phyloP scores from a whole-genome alignment of 2,797 vertebrate species.

The Scomberomorus guttatus region DNA sequence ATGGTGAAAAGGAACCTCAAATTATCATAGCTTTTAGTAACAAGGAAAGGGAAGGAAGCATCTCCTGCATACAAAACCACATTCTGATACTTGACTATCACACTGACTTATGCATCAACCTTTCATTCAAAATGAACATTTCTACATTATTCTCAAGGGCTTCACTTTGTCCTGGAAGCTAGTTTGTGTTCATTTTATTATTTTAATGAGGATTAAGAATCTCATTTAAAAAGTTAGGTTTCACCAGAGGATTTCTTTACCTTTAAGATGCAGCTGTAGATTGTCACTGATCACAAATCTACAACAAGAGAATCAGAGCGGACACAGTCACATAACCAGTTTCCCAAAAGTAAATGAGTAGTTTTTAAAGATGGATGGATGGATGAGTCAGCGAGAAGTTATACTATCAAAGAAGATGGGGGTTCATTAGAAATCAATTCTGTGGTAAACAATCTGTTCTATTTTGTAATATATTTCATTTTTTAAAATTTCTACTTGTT shows the following conservation, averaged over 20 bases:
- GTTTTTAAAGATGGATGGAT: neutral
- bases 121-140: neutral
- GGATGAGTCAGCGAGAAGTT: neutral
- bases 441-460: neutral
- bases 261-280: slow-evolving; percentile 3
- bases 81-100: slow-evolving; percentile 1
- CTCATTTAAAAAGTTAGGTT: too few species aligned
- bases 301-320: neutral
- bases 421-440: neutral
- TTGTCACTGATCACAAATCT: neutral
- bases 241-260: slow-evolving; percentile 9
- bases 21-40: neutral
- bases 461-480: slow-evolving; percentile 7
- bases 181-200: neutral
- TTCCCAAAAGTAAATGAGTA: too few species aligned
- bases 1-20: slow-evolving; percentile 10
- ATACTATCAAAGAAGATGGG: neutral
- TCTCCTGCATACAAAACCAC: slow-evolving; percentile 13
- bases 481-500: slow-evolving; percentile 28
- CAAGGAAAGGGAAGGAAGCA: neutral
- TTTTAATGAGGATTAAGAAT: slow-evolving; percentile 6
- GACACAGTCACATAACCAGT: neutral
- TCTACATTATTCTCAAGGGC: neutral
- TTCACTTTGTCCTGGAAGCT: neutral
- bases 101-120: neutral